Conservation (phyloP, 2,113 vertebrate species). For the Notechis scutatus region DNA sequence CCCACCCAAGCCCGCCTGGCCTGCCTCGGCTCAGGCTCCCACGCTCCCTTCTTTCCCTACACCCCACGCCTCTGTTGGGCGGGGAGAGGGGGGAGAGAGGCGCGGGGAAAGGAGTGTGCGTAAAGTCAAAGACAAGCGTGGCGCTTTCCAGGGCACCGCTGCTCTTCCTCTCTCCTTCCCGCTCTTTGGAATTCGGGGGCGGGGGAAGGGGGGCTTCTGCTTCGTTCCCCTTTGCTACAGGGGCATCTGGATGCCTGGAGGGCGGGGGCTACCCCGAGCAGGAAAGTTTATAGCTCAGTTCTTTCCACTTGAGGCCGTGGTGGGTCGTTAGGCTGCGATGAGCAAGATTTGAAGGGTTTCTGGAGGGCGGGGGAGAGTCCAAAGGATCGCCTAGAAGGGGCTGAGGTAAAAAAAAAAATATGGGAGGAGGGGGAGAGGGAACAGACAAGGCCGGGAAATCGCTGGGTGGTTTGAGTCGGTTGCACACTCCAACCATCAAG, state of each 20-base stretch:
- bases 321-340: not conserved
- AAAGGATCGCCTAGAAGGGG: not conserved
- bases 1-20: constrained; percentile 20
- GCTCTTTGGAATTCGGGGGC: not conserved
- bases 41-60: not conserved
- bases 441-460: not conserved
- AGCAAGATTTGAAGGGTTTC: not conserved
- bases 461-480: not conserved
- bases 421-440: not conserved
- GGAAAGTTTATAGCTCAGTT: not conserved
- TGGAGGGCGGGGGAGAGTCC: not conserved
- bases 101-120: too few species aligned
- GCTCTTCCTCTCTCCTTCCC: not conserved
- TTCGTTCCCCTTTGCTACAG: not conserved
- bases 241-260: not conserved
- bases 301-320: not conserved
- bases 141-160: not conserved
- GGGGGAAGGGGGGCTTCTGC: not conserved
- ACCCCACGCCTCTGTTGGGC: not conserved
- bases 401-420: too few species aligned
- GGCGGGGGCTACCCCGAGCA: not conserved
- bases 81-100: not conserved
- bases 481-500: not conserved
- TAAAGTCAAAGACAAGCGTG: not conserved
- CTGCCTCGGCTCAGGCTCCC: constrained; percentile 1